Evolutionary conservation across 2,797 vertebrate genomes (phyloP), one percentile per base, ranked within the genome.

Genomic region (Neoniphon sammara): DNA sequence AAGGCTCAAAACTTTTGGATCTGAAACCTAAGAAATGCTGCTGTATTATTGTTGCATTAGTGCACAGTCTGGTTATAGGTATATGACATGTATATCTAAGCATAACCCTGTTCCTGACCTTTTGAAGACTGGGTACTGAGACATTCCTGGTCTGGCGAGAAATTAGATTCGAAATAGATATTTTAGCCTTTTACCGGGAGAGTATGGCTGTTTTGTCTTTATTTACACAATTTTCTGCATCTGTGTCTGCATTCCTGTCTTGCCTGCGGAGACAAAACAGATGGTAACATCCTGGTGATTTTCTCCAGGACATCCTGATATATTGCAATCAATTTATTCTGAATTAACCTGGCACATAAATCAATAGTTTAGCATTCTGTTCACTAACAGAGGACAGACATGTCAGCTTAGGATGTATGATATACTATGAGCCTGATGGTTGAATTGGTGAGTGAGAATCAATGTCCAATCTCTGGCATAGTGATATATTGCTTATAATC

Each of bases 171-270:
- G 39, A 42, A 42, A 12, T 12, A 11, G 39, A 42, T 42, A 42
- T 3, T 42, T 12, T 14, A 42, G 39, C 11, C 1, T 12, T 15
- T 42, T 42, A 12, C 39, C 14, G 39, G 39, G 11, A 42, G 14
- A 12, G 39, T 15, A 42, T 30, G 17, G 17, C 25, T 7, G 12
- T 21, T 77, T 66, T 79, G 75, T 68, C 61, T 53, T 63, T 27
- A 70, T 21, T 56, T 54, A 34, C 11, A 63, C 15, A 2, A 36
- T 62, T 50, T 54, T 18, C 18, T 70, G 47, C 54, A 17, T 53
- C n/a, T 50, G 31, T 62, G 58, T 17, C 7, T n/a, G 30, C 17
- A 11, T 31, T 31, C 5, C 23, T 0, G 27, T 20, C 17, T 9
- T 52, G 10, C 60, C 64, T 47, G 17, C 1, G 36, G 27, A 20